phyloP scores from a whole-genome alignment of 2,888 invertebrate species.

The Homarus gammarus region DNA sequence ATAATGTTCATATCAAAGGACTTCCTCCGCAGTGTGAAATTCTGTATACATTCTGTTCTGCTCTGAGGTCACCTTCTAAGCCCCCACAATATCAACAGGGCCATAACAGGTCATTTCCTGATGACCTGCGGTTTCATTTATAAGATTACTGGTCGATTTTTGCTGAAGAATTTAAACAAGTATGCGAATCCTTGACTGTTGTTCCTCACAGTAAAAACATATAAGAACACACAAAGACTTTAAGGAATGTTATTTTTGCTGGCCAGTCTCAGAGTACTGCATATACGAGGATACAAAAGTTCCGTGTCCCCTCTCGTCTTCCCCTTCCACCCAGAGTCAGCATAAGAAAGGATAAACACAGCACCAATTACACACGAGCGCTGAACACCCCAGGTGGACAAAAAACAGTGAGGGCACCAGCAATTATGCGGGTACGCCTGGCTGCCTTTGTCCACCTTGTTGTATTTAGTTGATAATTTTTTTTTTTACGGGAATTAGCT shows the following conservation, averaged over 20 bases:
- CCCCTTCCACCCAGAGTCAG: not conserved
- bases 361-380: not conserved
- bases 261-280: no score
- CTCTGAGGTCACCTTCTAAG: no score
- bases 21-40: no score
- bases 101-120: not conserved
- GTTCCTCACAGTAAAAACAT: no score
- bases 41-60: no score
- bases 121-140: not conserved
- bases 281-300: not conserved
- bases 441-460: not conserved
- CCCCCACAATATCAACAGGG: no score
- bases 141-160: not conserved
- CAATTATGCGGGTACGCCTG: not conserved
- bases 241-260: no score
- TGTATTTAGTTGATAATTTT: no score
- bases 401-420: not conserved
- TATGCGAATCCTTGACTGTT: no score
- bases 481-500: no score
- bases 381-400: not conserved
- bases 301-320: not conserved
- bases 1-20: no score
- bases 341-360: not conserved
- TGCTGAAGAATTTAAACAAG: not conserved
- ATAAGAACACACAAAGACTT: no score